Evolutionary conservation across 92 coral and sea anemone genomes (phyloP).

Genomic region (Bergia sp.): DNA sequence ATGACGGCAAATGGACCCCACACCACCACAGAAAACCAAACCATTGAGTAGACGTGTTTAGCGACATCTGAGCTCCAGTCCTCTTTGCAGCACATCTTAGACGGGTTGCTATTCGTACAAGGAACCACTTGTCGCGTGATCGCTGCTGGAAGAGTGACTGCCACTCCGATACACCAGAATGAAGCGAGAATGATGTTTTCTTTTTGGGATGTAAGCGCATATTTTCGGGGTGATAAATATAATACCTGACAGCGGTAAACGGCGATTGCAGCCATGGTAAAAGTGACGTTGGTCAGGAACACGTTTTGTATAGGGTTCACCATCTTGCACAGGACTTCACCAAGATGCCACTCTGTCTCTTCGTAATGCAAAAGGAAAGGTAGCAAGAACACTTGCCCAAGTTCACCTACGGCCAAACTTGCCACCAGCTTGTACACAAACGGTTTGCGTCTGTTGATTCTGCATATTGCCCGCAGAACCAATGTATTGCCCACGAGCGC

Average conservation of each 20-base stretch:
- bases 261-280: constrained; percentile 22
- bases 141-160: background rate
- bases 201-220: background rate
- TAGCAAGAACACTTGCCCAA: background rate
- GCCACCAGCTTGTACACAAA: background rate
- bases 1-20: constrained; percentile 41
- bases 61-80: background rate
- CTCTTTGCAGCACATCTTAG: background rate
- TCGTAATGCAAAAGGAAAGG: background rate
- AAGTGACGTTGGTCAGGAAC: background rate
- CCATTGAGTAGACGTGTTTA: background rate
- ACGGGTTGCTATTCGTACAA: background rate
- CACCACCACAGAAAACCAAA: background rate
- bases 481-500: background rate
- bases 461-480: background rate
- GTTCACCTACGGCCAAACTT: background rate
- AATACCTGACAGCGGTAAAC: constrained; percentile 1
- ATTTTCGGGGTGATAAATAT: background rate
- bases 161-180: constrained; percentile 10
- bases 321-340: background rate
- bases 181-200: background rate
- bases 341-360: constrained; percentile 5
- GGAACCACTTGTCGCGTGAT: background rate
- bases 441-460: background rate
- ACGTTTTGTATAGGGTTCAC: constrained; percentile 2